Evolutionary conservation across 2,113 vertebrate species (phyloP).

Genomic region (Cinclus mexicanus): DNA sequence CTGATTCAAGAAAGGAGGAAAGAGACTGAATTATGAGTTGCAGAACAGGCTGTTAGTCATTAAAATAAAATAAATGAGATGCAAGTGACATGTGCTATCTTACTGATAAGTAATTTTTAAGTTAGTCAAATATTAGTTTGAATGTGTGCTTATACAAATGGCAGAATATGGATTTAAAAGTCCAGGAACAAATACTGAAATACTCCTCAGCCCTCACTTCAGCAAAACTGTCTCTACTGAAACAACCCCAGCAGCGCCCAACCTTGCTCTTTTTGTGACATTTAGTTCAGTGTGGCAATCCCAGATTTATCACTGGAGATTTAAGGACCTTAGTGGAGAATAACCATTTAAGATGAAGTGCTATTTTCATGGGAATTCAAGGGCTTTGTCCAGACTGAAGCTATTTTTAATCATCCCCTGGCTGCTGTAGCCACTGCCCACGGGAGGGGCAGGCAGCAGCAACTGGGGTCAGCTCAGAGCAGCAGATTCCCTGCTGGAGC

Average conservation of each 20-base stretch:
- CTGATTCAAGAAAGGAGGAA: background rate
- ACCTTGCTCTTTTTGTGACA: background rate
- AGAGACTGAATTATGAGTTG: background rate
- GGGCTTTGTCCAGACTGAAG: background rate
- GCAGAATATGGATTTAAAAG: background rate
- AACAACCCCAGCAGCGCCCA: background rate
- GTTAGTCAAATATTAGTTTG: background rate
- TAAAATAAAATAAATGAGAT: background rate
- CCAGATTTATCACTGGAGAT: background rate
- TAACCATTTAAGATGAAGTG: background rate
- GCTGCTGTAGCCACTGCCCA: background rate
- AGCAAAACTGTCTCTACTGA: background rate
- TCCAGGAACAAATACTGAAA: background rate
- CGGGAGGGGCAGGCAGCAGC: background rate
- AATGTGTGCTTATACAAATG: background rate
- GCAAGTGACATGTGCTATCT: background rate
- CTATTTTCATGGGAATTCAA: background rate
- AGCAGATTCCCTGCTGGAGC: background rate
- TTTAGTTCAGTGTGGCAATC: background rate
- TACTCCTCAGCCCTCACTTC: background rate
- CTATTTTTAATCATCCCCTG: background rate
- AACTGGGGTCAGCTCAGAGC: background rate
- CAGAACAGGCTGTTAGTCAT: background rate
- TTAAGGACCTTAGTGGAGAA: background rate
- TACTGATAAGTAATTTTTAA: background rate